Evolutionary conservation across 2,797 vertebrate genomes (phyloP), one percentile per base, ranked within the genome.

Genomic region (Emydoidea blandingii): DNA sequence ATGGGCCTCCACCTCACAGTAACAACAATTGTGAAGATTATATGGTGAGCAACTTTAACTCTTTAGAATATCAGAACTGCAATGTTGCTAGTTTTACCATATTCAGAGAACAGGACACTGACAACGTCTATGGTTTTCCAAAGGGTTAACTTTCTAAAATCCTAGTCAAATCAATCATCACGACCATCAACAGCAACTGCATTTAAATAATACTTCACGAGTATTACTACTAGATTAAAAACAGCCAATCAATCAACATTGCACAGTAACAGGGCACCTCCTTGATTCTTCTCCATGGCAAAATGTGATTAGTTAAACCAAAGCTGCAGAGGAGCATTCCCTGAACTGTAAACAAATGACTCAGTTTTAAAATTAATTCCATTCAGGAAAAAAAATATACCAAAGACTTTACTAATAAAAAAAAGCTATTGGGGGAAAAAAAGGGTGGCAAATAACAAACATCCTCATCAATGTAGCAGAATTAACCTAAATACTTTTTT

Each of bases 141-240:
- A 47, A 47, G 19, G 8, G 8, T 78, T 78, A 78, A 49, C 44
- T 27, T 78, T 47, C 74, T 78, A 47, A 78, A 49, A 49, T 78
- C 25, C 44, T 49, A 78, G 27, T 16, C 47, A 78, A 78, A 12
- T 47, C 47, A 49, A 78, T 29, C 44, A 9, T 78, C 44, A 78
- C 50, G 12, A 29, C 44, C 74, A 47, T 31, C 27, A 49, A 50
- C 27, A 44, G 85, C 54, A 93, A 82, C n/a, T 78, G 49, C 37
- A 31, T 49, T 83, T 80, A 49, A 90, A 2, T 44, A 81, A 49
- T 1, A 34, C 54, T 44, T 62, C 85, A 86, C 52, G 8, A 83
- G 57, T 1, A 3, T 6, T 47, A 52, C 0, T 27, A 89, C 47
- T 9, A 47, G 9, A 3, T 31, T 76, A 87, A 50, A 0, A 2